phyloP scores from a whole-genome alignment of 2,797 vertebrate species.

The Scolopax bukidnonensis region DNA sequence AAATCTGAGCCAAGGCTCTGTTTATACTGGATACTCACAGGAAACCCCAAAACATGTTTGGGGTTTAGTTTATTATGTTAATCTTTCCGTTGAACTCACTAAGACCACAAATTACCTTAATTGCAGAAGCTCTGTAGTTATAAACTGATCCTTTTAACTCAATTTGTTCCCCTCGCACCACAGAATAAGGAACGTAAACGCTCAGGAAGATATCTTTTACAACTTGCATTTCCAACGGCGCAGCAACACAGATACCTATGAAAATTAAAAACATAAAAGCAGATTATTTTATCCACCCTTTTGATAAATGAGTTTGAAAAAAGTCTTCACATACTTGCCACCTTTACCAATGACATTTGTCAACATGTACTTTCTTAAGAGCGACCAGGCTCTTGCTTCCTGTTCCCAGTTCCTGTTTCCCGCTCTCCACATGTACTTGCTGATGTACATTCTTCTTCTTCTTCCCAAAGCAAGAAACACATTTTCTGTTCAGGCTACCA shows the following conservation, averaged over 20 bases:
- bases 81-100: not conserved
- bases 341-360: not conserved
- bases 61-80: not conserved
- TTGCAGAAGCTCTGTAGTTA: constrained; percentile 72
- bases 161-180: constrained; percentile 87
- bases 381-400: not conserved
- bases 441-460: not conserved
- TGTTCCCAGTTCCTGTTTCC: not conserved
- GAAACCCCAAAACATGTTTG: too few relatives aligned
- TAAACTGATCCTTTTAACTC: constrained; percentile 84
- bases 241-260: constrained; percentile 83
- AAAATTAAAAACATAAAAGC: not conserved
- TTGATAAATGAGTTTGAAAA: not conserved
- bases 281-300: not conserved
- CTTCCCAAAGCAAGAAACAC: not conserved
- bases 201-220: constrained; percentile 81
- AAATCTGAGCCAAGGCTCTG: not conserved
- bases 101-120: constrained; percentile 63
- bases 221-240: constrained; percentile 76
- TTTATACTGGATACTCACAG: not conserved
- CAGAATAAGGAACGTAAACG: constrained; percentile 84
- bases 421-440: not conserved
- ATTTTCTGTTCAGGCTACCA: not conserved
- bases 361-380: not conserved
- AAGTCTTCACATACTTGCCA: not conserved